These are phyloP conservation scores for Acanthornis magna DNA, from an alignment of 2,797 vertebrate species.

Conservation along the genomic window DNA sequence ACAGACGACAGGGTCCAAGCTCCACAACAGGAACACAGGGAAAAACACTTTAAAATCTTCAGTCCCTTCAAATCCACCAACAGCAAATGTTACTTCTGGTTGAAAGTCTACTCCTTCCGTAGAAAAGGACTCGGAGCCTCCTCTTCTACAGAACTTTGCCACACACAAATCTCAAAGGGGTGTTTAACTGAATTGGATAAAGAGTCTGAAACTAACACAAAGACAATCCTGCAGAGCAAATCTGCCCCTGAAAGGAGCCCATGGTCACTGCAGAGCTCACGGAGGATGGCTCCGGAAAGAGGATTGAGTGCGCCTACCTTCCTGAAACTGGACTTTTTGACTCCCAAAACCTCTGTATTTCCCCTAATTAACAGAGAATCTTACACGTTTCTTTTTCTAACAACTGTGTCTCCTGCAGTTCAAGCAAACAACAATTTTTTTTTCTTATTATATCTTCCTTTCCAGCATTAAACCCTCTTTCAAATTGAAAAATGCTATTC, in stretches of 20 bases:
- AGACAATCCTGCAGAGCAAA: background rate
- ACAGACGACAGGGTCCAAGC: background rate
- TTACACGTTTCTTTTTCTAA: background rate
- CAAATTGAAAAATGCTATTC: background rate
- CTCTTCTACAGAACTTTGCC: background rate
- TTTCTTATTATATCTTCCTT: background rate
- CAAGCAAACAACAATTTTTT: background rate
- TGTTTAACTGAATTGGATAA: background rate
- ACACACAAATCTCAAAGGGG: too few species aligned
- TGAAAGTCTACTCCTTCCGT: background rate
- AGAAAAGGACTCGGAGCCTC: background rate
- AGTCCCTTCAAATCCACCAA: background rate
- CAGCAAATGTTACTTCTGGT: background rate
- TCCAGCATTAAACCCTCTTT: background rate
- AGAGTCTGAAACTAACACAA: background rate
- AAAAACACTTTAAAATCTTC: background rate
- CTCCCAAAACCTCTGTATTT: background rate
- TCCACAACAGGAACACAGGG: background rate
- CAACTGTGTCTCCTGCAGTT: background rate
- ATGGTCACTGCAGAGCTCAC: background rate
- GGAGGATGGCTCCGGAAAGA: background rate
- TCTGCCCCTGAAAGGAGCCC: background rate
- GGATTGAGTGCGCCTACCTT: fast-evolving
- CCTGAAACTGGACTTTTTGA: background rate
- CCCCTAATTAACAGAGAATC: background rate